These are phyloP conservation scores for Laothoe populi DNA, from an alignment of 2,888 invertebrate genomes.

Conservation along the genomic window DNA sequence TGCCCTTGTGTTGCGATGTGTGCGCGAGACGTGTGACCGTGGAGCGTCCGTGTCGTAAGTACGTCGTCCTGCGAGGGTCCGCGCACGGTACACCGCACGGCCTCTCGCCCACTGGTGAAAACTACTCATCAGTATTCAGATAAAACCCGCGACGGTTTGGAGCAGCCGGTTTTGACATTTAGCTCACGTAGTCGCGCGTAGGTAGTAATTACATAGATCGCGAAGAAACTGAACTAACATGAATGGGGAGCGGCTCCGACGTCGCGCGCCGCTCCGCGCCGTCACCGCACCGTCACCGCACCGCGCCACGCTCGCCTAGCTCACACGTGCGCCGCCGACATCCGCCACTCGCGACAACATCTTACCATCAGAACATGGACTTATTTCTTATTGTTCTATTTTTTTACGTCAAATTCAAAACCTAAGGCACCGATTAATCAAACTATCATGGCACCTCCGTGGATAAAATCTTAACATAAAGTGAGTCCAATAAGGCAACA, in stretches of 20 bases:
- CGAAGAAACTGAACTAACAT: slow-evolving; percentile 64
- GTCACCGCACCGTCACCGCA: neutral
- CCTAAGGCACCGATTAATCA: no score
- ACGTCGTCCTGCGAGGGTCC: slow-evolving; percentile 54
- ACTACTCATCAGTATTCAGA: slow-evolving; percentile 40
- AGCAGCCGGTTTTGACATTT: slow-evolving; percentile 51
- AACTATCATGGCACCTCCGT: neutral
- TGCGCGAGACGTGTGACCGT: slow-evolving; percentile 79
- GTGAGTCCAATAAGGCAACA: slow-evolving; percentile 14
- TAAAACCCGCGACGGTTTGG: slow-evolving; percentile 42
- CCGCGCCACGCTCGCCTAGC: slow-evolving; percentile 2
- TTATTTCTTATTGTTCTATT: neutral
- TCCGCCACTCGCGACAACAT: neutral
- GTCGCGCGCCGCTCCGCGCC: slow-evolving; percentile 58
- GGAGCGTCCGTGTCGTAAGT: slow-evolving; percentile 80
- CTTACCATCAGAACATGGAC: no score
- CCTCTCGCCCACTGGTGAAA: slow-evolving; percentile 53
- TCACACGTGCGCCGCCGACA: slow-evolving; percentile 60
- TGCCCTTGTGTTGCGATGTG: slow-evolving; percentile 79
- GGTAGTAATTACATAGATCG: slow-evolving; percentile 58
- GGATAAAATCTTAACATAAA: neutral
- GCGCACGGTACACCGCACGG: slow-evolving; percentile 38
- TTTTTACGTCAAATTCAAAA: neutral
- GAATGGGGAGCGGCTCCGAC: slow-evolving; percentile 70
- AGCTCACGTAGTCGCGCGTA: slow-evolving; percentile 54